Conservation (phyloP, 2,888 invertebrate genomes). For the Beris morrisii region DNA sequence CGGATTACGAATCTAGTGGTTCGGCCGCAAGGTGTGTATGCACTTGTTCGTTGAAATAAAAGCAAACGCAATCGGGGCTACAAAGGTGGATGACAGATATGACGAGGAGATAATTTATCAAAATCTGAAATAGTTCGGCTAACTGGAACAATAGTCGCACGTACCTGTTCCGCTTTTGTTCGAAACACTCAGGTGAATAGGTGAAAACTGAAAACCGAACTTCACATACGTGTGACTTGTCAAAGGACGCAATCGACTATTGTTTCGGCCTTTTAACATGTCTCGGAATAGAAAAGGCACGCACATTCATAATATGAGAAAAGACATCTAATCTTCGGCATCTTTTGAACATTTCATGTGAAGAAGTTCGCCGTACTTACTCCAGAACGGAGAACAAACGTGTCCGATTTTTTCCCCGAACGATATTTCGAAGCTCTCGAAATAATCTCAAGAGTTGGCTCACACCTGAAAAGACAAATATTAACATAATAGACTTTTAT, state of each 20-base stretch:
- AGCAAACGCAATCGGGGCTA: slow-evolving; percentile 29
- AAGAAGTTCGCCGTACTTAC: slow-evolving; percentile 17
- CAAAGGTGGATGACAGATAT: slow-evolving; percentile 34
- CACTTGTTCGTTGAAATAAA: slow-evolving; percentile 25
- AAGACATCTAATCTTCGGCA: slow-evolving; percentile 36
- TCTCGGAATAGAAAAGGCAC: slow-evolving; percentile 23
- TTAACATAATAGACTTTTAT: slow-evolving; percentile 3
- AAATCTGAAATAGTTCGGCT: slow-evolving; percentile 35
- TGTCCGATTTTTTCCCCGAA: background rate
- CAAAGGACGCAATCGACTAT: slow-evolving; percentile 35
- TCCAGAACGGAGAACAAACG: background rate
- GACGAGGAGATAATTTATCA: slow-evolving; percentile 36
- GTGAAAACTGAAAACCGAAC: slow-evolving; percentile 32
- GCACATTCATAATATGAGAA: slow-evolving; percentile 8
- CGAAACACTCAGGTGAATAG: slow-evolving; percentile 34
- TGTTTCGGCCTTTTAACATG: slow-evolving; percentile 24
- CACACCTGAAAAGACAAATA: slow-evolving; percentile 22
- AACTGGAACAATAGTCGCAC: slow-evolving; percentile 37
- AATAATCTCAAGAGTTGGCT: background rate
- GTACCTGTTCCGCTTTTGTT: slow-evolving; percentile 37
- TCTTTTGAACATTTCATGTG: slow-evolving; percentile 37
- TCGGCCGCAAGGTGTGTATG: background rate
- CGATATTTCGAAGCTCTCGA: background rate
- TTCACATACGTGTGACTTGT: slow-evolving; percentile 34
- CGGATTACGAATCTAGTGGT: too few species aligned